Percentiles rank a stretch among this genome's conserved stretches.
phyloP scores from a whole-genome alignment of 2,113 vertebrate genomes.

The Larimichthys polyactis region DNA sequence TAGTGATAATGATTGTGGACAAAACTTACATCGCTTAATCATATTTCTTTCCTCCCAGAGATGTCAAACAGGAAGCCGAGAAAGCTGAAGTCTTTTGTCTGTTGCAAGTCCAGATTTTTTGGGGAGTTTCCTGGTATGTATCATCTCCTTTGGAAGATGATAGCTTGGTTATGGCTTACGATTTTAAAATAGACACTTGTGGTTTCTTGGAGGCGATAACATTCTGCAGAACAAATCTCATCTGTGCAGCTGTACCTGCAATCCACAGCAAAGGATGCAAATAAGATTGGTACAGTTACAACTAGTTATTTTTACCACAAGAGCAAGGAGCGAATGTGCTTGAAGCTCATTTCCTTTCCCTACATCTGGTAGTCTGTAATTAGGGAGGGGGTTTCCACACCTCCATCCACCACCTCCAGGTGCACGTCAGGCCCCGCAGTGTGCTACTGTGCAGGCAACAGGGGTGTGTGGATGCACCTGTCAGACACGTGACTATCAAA shows the following conservation, averaged over 20 bases:
- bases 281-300: neutral
- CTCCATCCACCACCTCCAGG: constrained; percentile 30
- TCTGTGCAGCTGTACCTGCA: neutral
- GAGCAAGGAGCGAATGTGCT: constrained; percentile 7
- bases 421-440: constrained; percentile 12
- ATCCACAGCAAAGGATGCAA: neutral
- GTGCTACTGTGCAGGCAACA: constrained; percentile 6
- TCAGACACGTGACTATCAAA: constrained; percentile 18
- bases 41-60: constrained; percentile 1
- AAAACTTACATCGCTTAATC: neutral
- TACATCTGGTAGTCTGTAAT: constrained; percentile 39
- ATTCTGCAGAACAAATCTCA: neutral
- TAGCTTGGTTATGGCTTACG: neutral
- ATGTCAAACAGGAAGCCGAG: neutral
- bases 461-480: constrained; percentile 12
- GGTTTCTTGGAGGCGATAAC: neutral
- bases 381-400: constrained; percentile 30
- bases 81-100: neutral
- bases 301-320: constrained; percentile 13
- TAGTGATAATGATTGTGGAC: neutral
- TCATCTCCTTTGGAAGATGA: neutral
- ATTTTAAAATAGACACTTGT: neutral
- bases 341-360: constrained; percentile 38
- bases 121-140: neutral
- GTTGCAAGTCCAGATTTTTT: neutral